Evolutionary conservation across 2,888 invertebrate species (phyloP), one percentile per base, ranked within the genome.

Genomic region (Yponomeuta cagnagella): DNA sequence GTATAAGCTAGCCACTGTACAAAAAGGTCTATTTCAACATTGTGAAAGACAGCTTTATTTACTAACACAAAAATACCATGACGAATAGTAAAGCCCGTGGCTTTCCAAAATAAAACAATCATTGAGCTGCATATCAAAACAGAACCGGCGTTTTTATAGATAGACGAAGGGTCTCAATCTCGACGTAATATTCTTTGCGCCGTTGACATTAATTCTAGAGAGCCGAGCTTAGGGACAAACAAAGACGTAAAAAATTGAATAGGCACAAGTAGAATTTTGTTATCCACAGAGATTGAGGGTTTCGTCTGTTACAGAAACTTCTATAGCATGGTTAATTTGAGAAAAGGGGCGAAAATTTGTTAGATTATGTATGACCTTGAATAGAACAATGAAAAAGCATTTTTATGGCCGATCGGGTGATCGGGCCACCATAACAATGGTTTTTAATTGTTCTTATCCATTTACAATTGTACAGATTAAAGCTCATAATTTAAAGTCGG

Each of bases 91-190:
- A 12, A 15, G 15, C 15, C 5, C 12, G 12, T 58, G 15, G 52
- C 12, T 70, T 2, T n/a, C 3, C 10, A 43, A 33, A 70, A 3
- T 37, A 30, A 65, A 10, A 65, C 33, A 65, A 65, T 65, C 33
- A 65, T 65, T 65, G 65, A 65, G 65, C 52, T 15, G 52, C 52
- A 65, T 31, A 65, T 65, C 65, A 65, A 65, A 65, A 65, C 65
- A 65, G 33, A 9, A 3, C 23, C 15, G 52, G 12, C 52, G 15
- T 58, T 15, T 58, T 58, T 15, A 58, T 58, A 58, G 15, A 58
- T 15, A 9, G 52, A 5, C 2, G 15, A 4, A 12, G 52, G 12
- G 15, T 58, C 52, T 12, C 15, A 58, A 58, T 15, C 12, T 30
- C n/a, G n/a, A 63, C 23, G 2, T 23, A 63, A 43, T 43, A 8